Conservation (phyloP, 2,888 invertebrate species). For the Gastracanthus pulcherrimus region DNA sequence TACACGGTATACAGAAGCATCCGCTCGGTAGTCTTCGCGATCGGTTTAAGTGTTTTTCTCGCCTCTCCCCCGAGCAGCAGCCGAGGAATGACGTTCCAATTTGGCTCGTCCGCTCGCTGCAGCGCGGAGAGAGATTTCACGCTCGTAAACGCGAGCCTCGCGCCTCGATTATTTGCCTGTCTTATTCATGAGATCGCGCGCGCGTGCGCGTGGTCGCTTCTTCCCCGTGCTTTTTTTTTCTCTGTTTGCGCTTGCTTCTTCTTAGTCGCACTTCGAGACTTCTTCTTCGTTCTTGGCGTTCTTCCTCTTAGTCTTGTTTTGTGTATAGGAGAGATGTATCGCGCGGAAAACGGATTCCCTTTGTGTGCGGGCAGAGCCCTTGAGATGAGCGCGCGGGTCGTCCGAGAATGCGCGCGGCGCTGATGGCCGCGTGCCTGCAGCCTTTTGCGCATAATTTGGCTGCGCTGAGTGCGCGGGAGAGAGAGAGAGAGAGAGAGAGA, state of each 20-base stretch:
- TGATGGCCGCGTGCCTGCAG: too few relatives aligned
- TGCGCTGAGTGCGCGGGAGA: background rate
- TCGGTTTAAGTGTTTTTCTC: constrained; percentile 41
- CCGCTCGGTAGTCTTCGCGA: background rate
- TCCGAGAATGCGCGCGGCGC: too few relatives aligned
- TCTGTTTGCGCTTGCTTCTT: background rate
- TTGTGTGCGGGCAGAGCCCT: constrained; percentile 55
- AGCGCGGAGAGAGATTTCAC: constrained; percentile 30
- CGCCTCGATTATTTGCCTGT: constrained; percentile 33
- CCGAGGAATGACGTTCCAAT: constrained; percentile 45
- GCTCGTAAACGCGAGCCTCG: constrained; percentile 44
- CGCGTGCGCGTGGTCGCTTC: background rate
- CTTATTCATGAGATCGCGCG: constrained; percentile 37
- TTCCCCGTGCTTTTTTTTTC: background rate
- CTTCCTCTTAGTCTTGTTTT: background rate
- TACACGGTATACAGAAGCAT: background rate
- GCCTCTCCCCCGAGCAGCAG: too few relatives aligned
- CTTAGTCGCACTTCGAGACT: background rate
- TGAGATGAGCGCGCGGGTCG: too few relatives aligned
- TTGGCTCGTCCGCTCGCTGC: background rate
- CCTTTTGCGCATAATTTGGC: background rate
- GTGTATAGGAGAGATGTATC: background rate
- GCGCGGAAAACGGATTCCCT: constrained; percentile 37
- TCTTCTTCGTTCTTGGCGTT: background rate
- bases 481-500: too few relatives aligned